phyloP scores from a whole-genome alignment of 2,113 vertebrate species.

The Clupea harengus region DNA sequence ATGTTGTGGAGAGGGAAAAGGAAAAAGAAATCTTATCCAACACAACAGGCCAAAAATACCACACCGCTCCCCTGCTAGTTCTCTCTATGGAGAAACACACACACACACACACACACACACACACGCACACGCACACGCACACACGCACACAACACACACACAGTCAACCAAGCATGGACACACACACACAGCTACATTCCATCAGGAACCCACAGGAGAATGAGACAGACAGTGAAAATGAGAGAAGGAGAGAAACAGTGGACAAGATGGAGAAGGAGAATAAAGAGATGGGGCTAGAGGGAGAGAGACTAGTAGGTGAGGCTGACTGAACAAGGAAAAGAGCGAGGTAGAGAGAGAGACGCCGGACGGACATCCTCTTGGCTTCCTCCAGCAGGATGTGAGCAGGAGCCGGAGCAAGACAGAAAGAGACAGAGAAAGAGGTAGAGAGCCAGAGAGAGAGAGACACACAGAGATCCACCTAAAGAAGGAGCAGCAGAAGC shows the following conservation, averaged over 20 bases:
- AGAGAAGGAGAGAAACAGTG: not conserved
- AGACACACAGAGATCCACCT: not conserved
- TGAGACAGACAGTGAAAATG: not conserved
- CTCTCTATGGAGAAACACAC: not conserved
- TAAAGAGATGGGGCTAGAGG: too few relatives aligned
- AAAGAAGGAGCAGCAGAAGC: not conserved
- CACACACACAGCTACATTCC: slow-evolving; percentile 8
- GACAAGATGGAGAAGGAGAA: not conserved
- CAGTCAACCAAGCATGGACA: not conserved
- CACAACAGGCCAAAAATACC: slow-evolving; percentile 58
- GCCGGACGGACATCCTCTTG: slow-evolving; percentile 41
- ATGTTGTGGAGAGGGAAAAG: slow-evolving; percentile 51
- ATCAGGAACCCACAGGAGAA: not conserved
- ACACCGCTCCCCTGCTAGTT: not conserved
- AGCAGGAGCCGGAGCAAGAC: not conserved
- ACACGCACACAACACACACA: slow-evolving; percentile 23
- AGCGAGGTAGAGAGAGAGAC: not conserved
- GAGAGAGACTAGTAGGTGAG: not conserved
- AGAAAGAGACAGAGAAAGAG: not conserved
- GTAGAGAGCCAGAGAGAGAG: not conserved
- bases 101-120: slow-evolving; percentile 4
- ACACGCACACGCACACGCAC: slow-evolving; percentile 32
- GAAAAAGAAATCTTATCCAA: slow-evolving; percentile 50
- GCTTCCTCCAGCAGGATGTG: not conserved
- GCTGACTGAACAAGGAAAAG: not conserved